Conservation (phyloP, 1,140 invertebrate species). For the Manduca sexta region DNA sequence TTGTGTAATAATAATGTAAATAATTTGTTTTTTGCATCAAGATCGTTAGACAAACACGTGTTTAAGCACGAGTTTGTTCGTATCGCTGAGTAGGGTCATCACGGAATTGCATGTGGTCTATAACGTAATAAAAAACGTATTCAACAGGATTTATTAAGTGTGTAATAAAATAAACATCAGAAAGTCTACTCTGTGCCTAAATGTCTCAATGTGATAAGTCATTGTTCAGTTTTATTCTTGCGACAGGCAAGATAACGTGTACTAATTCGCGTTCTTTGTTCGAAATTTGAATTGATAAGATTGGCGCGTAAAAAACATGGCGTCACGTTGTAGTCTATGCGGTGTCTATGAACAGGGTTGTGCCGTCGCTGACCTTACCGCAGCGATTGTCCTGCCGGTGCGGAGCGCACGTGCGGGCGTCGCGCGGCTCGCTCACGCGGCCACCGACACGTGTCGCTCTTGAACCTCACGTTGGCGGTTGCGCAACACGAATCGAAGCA, state of each 20-base stretch:
- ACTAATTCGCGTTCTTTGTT: neutral
- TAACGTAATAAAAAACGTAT: too few species aligned
- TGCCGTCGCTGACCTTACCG: constrained; percentile 27
- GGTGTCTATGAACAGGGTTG: constrained; percentile 6
- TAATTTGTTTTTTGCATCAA: neutral
- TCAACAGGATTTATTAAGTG: too few species aligned
- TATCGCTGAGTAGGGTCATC: too few species aligned
- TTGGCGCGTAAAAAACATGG: neutral
- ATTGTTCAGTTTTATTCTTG: too few species aligned
- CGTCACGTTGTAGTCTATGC: too few species aligned
- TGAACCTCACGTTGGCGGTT: constrained; percentile 66
- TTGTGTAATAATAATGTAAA: constrained; percentile 2
- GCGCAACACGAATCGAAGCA: constrained; percentile 49
- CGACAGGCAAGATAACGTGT: constrained; percentile 1
- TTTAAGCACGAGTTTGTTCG: too few species aligned
- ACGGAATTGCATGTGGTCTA: too few species aligned
- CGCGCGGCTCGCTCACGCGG: constrained; percentile 46
- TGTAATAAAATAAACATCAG: too few species aligned
- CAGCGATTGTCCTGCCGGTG: constrained; percentile 35
- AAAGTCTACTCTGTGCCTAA: too few species aligned
- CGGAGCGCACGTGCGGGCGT: constrained; percentile 26
- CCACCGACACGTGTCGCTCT: constrained; percentile 50
- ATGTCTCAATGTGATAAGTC: too few species aligned
- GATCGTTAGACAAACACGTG: neutral
- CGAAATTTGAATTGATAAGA: neutral